Evolutionary conservation across 2,113 vertebrate species (phyloP).

Genomic region (Aspiorhynchus laticeps): DNA sequence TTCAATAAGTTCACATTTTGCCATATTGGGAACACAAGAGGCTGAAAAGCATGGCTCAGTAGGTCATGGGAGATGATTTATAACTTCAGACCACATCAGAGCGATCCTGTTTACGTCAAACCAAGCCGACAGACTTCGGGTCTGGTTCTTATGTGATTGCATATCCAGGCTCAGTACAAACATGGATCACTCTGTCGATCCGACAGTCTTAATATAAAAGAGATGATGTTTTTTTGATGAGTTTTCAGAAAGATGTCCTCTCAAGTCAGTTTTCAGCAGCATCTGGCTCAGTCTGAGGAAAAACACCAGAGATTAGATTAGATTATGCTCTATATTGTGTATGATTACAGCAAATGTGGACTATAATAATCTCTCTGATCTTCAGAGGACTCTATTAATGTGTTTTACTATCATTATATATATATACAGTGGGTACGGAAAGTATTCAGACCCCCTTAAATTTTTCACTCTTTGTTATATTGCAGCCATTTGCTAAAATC

Average conservation of each 20-base stretch:
- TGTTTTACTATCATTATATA: too few relatives aligned
- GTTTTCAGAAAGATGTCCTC: background rate
- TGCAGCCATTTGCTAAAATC: too few relatives aligned
- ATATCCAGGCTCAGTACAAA: background rate
- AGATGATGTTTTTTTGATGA: constrained; percentile 5
- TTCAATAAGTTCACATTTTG: constrained; percentile 81
- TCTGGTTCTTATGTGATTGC: constrained; percentile 5
- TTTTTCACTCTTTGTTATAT: too few relatives aligned
- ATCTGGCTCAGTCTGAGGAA: constrained; percentile 35
- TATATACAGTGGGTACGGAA: too few relatives aligned
- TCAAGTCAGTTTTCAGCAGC: background rate
- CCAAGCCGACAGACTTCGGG: background rate
- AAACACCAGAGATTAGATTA: constrained; percentile 20
- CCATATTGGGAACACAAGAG: constrained; percentile 62
- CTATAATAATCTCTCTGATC: background rate
- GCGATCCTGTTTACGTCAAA: background rate
- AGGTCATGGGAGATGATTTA: background rate
- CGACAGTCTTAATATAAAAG: background rate
- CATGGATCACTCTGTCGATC: background rate
- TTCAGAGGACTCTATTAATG: background rate
- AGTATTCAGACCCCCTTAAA: too few relatives aligned
- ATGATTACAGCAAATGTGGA: constrained; percentile 19
- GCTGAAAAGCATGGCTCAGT: constrained; percentile 32
- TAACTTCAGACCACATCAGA: background rate
- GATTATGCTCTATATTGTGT: background rate